A percentile compares a stretch with the other conserved stretches of the same genome.
These are phyloP conservation scores for Pammene fasciana DNA, from an alignment of 2,888 invertebrate species.

Conservation along the genomic window DNA sequence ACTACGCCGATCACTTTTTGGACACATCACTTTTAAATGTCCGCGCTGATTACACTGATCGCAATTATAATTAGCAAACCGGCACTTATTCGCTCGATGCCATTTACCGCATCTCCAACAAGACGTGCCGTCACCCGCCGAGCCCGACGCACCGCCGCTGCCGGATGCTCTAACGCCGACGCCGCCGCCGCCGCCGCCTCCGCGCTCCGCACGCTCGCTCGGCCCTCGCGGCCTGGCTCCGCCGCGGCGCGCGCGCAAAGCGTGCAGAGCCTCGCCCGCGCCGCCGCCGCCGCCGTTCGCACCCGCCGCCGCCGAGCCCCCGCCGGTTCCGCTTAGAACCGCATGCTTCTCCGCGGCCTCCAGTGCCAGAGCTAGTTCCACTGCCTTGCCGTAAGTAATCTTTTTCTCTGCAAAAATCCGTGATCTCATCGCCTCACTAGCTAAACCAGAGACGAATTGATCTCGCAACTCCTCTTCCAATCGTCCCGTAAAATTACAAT, in stretches of 20 bases:
- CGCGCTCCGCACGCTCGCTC: background rate
- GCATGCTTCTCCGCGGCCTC: constrained; percentile 49
- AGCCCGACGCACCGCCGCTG: background rate
- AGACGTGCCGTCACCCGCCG: background rate
- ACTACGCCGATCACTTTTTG: background rate
- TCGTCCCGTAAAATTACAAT: constrained; percentile 32
- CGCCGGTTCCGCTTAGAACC: constrained; percentile 42
- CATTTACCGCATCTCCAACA: background rate
- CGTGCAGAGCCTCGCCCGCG: constrained; percentile 35
- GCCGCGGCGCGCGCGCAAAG: constrained; percentile 15
- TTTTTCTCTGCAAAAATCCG: constrained; percentile 46
- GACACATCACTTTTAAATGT: background rate
- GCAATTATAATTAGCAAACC: background rate
- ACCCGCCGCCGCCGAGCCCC: constrained; percentile 20
- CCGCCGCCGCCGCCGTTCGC: constrained; percentile 12
- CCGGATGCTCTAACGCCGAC: background rate
- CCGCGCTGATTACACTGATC: background rate
- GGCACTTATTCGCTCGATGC: background rate
- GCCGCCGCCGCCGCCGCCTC: background rate
- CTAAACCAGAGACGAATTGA: constrained; percentile 36
- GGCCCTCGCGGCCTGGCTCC: constrained; percentile 40
- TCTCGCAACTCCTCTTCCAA: constrained; percentile 31
- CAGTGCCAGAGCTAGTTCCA: constrained; percentile 46
- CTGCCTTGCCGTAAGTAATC: constrained; percentile 44
- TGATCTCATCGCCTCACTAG: constrained; percentile 44